Conservation (phyloP, 2,113 vertebrate species). For the Chascanopsetta lugubris region DNA sequence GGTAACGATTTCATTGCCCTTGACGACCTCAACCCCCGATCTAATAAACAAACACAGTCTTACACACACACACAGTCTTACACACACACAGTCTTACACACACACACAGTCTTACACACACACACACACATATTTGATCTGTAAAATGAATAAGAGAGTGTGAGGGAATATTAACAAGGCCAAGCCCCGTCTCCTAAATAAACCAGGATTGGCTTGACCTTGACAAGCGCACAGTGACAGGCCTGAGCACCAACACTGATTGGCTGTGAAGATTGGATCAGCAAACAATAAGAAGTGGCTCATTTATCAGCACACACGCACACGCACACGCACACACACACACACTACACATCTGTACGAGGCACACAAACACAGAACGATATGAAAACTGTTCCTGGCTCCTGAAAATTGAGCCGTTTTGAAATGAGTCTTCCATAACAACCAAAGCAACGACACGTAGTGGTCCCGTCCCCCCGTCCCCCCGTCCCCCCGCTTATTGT, state of each 20-base stretch:
- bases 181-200: slow-evolving; percentile 45
- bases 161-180: slow-evolving; percentile 57
- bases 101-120: no score
- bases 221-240: slow-evolving; percentile 45
- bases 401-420: no score
- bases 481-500: no score
- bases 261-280: slow-evolving; percentile 62
- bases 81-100: no score
- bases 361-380: background rate
- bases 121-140: slow-evolving; percentile 19
- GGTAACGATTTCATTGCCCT: slow-evolving; percentile 49
- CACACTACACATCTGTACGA: slow-evolving; percentile 29
- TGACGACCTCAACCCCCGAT: slow-evolving; percentile 31
- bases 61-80: no score
- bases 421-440: no score
- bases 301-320: slow-evolving; percentile 57
- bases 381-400: no score
- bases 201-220: slow-evolving; percentile 67
- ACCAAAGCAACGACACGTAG: no score
- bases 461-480: no score
- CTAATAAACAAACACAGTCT: no score
- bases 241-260: slow-evolving; percentile 50
- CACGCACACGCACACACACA: slow-evolving; percentile 23
- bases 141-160: slow-evolving; percentile 37
- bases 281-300: slow-evolving; percentile 63